Evolutionary conservation across 2,888 invertebrate genomes (phyloP), one percentile per base, ranked within the genome.

Genomic region (Diachrysia chrysitis): DNA sequence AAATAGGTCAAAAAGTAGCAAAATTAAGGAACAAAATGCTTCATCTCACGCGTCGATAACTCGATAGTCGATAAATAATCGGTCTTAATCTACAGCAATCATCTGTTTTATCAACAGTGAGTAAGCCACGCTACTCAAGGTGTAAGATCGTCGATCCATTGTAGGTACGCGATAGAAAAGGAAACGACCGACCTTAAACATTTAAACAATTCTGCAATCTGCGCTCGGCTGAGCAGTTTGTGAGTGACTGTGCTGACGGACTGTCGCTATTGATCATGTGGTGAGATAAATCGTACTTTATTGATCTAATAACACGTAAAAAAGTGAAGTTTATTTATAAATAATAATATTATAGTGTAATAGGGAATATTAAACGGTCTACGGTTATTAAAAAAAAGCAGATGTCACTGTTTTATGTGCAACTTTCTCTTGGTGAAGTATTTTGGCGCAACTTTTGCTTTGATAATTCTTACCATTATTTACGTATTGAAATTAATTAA

Each of bases 231-330:
- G 42, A 42, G 66, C 81, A 79, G 79, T 79, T 63, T 58, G 78
- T 77, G 71, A 73, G 61, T 83, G 73, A 68, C 82, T 78, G 73
- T 78, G 79, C 54, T 42, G 66, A 67, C 53, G 71, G 66, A 63
- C 71, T 66, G 79, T 82, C 81, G 84, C 73, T 57, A 32, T 48
- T 77, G 76, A 66, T 71, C 57, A 75, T 79, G 73, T 65, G 86
- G 87, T 86, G 68, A 85, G 87, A 17, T 19, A 68, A 57, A 69
- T 55, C 58, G 63, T 63, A 19, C 12, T 66, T 65, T 35, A 46
- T 68, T 61, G 12, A 2, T 51, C 2, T 1, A 19, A 46, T 46
- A 12, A 3, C 19, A 51, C 21, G 10, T 21, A 21, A 12, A 19
- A 21, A 3, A 21, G 42, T 42, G 42, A n/a, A n/a, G 42, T 42